phyloP scores from a whole-genome alignment of 2,797 vertebrate species.

The Acanthis flammea region DNA sequence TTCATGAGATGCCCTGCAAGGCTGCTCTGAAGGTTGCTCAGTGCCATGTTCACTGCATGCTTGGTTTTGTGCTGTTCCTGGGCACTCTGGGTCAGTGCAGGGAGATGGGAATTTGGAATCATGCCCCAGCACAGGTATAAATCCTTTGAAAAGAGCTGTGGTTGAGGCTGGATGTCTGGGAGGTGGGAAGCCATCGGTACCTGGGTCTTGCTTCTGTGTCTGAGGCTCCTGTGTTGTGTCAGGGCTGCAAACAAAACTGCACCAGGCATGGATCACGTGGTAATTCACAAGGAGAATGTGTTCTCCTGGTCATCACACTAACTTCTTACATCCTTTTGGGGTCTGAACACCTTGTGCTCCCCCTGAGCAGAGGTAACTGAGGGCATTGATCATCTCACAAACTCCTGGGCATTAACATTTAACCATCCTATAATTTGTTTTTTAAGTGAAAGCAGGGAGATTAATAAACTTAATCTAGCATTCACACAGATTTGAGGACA shows the following conservation, averaged over 20 bases:
- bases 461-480: conserved; percentile 65
- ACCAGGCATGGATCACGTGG: neutral
- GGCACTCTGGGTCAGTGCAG: rapidly evolving
- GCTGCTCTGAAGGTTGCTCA: neutral
- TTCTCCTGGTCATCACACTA: neutral
- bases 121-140: neutral
- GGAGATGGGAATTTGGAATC: neutral
- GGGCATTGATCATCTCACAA: neutral
- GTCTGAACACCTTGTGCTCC: neutral
- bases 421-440: conserved; percentile 33
- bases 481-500: conserved; percentile 32
- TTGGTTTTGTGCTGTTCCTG: neutral
- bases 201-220: neutral
- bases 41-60: neutral
- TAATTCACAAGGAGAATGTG: neutral
- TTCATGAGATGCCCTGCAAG: neutral
- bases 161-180: neutral
- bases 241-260: neutral
- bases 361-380: neutral
- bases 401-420: neutral
- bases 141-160: neutral
- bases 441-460: conserved; percentile 57
- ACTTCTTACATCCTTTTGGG: neutral
- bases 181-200: rapidly evolving
- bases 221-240: neutral